Conservation (phyloP, 2,113 vertebrate genomes). For the Gobiocypris rarus region DNA sequence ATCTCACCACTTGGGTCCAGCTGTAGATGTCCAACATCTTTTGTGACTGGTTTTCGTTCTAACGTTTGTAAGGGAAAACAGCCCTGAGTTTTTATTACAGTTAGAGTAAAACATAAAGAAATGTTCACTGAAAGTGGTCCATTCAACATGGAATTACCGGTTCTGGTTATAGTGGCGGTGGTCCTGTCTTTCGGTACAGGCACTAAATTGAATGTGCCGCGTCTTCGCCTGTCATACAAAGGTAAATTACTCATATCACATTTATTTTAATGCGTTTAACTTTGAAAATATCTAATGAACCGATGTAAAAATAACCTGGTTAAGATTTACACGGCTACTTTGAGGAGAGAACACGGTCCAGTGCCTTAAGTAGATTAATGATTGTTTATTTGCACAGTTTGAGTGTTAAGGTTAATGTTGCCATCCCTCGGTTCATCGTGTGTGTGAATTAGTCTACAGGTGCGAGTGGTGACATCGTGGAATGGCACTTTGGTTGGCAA, state of each 20-base stretch:
- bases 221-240: conserved; percentile 63
- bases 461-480: not conserved
- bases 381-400: conserved; percentile 11
- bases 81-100: not conserved
- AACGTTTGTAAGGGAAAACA: not conserved
- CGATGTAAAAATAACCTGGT: not conserved
- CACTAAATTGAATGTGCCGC: conserved; percentile 60
- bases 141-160: conserved; percentile 55
- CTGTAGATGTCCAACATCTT: conserved; percentile 12
- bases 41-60: not conserved
- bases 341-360: not conserved
- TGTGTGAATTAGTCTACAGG: not conserved
- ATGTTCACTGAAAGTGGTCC: not conserved
- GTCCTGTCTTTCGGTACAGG: conserved; percentile 33
- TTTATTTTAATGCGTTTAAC: not conserved
- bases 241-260: conserved; percentile 41
- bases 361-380: not conserved
- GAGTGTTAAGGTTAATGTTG: not conserved
- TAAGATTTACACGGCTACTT: not conserved
- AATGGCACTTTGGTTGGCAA: not conserved
- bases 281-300: not conserved
- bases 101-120: not conserved
- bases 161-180: conserved; percentile 37
- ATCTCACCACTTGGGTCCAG: not conserved
- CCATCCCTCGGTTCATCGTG: not conserved